Percentiles rank a stretch among this genome's conserved stretches.
These are phyloP conservation scores for Calcarius lapponicus DNA, from an alignment of 2,797 vertebrate genomes.

Conservation along the genomic window DNA sequence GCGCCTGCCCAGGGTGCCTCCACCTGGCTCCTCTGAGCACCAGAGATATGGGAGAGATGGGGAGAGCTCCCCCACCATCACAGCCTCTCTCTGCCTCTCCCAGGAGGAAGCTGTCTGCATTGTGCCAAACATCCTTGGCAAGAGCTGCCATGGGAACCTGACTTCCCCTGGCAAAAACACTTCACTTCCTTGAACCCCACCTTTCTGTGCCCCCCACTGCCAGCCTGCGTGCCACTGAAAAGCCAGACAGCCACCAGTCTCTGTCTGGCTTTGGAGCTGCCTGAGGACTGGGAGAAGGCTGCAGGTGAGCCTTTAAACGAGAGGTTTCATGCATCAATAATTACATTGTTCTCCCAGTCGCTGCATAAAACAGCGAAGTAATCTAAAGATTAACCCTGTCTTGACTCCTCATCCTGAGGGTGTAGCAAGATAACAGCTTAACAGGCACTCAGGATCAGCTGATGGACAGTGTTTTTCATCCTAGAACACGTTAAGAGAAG, in stretches of 20 bases:
- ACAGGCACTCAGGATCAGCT: neutral
- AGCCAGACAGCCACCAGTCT: neutral
- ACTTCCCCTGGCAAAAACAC: accelerated
- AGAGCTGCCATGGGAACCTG: neutral
- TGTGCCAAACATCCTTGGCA: neutral
- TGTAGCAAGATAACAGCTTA: neutral
- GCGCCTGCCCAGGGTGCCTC: accelerated
- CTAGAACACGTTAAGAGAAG: neutral
- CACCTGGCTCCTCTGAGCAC: neutral
- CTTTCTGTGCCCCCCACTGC: neutral
- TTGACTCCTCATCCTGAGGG: neutral
- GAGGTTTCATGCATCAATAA: neutral
- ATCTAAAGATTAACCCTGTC: slow-evolving; percentile 11
- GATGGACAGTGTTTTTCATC: neutral
- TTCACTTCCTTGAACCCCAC: neutral
- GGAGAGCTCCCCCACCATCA: neutral
- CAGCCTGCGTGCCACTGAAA: accelerated
- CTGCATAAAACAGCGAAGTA: neutral
- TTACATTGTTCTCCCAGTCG: neutral
- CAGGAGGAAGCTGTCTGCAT: neutral
- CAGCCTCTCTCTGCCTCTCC: neutral
- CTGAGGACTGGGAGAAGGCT: neutral
- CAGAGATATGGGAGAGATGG: neutral
- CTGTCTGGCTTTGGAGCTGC: neutral
- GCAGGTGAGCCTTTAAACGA: neutral